phyloP scores from a whole-genome alignment of 2,888 invertebrate species.

The Hymenopus coronatus region DNA sequence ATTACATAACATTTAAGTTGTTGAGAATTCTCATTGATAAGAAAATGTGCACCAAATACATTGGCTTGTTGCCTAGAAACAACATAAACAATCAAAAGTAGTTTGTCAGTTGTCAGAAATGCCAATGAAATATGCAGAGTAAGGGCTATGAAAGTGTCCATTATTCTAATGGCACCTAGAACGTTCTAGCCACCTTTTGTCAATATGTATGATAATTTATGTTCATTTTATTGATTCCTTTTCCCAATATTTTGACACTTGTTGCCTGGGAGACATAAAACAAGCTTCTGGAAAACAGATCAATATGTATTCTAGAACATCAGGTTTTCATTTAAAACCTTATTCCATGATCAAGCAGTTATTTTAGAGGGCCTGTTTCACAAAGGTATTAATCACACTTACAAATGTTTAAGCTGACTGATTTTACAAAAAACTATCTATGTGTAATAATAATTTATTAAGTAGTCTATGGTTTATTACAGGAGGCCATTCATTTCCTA shows the following conservation, averaged over 20 bases:
- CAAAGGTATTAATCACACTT: too few relatives aligned
- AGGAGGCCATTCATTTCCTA: too few relatives aligned
- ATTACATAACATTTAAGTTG: too few relatives aligned
- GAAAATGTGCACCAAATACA: not conserved
- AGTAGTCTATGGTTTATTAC: too few relatives aligned
- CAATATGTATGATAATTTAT: not conserved
- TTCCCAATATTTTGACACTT: conserved; percentile 7
- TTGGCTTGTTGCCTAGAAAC: not conserved
- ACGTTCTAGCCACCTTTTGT: not conserved
- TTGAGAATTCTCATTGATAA: too few relatives aligned
- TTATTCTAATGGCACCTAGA: too few relatives aligned
- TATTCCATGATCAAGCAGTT: not conserved
- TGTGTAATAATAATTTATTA: too few relatives aligned
- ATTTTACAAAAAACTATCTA: too few relatives aligned
- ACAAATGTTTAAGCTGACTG: too few relatives aligned
- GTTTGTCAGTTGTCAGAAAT: not conserved
- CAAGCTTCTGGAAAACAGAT: not conserved
- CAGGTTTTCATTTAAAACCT: not conserved
- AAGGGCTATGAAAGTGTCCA: not conserved
- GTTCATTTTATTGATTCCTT: not conserved
- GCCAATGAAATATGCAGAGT: not conserved
- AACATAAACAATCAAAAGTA: not conserved
- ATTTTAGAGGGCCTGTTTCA: too few relatives aligned
- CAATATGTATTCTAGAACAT: not conserved
- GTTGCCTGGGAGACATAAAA: not conserved